Evolutionary conservation across 92 coral and sea anemone genomes (phyloP), one percentile per base, ranked within the genome.

Genomic region (Epizoanthus ramosus): DNA sequence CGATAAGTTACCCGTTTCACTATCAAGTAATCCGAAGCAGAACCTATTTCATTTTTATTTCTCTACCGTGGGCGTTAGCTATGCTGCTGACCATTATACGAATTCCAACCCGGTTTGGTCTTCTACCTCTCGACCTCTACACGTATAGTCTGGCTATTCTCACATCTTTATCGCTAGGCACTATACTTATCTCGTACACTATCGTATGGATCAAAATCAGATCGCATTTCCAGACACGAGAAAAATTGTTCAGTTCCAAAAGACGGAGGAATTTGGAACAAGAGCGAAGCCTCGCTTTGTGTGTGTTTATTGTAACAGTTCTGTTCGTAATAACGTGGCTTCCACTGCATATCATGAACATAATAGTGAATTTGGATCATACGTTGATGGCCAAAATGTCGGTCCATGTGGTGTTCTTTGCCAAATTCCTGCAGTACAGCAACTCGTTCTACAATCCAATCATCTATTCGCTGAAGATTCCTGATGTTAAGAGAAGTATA

Each of bases 371-470:
- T 37, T 68, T 76, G 12, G 50, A 76, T 35, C 22, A 19, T 35
- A 59, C 54, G 13, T 43, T 75, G 5, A 9, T 59, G 57, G 47
- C 64, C 52, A 43, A 39, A 7, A 68, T 76, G 16, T 59, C 81
- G 57, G 63, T 76, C 7, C 69, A 76, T 12, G 69, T 18, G 15
- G 81, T 76, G 69, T 76, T 76, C 64, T 76, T 76, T 59, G 81
- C 81, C 25, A 76, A 76, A 35, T 59, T 76, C 45, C 63, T 76
- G 19, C 81, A 76, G 56, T 76, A 76, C 53, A 59, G 81, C 53
- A 76, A 76, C 63, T 76, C 81, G 56, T 76, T 76, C 19, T 76
- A 76, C 58, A 76, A 76, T 13, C 81, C 81, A 12, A 60, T 76
- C 8, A 68, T 76, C 39, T 76, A 76, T 60, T 76, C 81, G 64